Evolutionary conservation across 2,797 vertebrate species (phyloP).

Genomic region (Lepus oiostolus): DNA sequence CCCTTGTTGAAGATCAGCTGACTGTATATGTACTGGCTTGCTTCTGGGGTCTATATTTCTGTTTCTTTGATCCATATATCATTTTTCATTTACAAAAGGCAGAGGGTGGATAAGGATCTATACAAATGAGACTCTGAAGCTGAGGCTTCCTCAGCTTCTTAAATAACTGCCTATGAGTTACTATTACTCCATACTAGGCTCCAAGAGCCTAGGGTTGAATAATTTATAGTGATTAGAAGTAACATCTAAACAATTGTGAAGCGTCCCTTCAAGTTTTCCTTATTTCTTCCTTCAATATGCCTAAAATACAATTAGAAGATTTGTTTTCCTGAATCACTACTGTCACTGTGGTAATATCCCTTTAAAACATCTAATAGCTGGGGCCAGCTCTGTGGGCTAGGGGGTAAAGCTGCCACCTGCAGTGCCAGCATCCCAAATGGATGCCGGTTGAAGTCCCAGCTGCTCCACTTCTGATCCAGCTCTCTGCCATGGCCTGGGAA

Average conservation of each 20-base stretch:
- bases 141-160: conserved; percentile 42
- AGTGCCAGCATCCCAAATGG: too few species aligned
- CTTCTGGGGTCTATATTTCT: background rate
- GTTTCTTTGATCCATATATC: background rate
- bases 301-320: background rate
- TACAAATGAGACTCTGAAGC: background rate
- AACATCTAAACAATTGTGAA: conserved; percentile 38
- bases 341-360: background rate
- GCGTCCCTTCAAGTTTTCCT: background rate
- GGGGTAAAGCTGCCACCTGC: too few species aligned
- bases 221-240: conserved; percentile 50
- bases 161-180: conserved; percentile 50
- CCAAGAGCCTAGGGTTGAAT: conserved; percentile 38
- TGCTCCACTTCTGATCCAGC: too few species aligned
- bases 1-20: background rate
- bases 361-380: conserved; percentile 5
- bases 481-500: too few species aligned
- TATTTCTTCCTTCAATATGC: conserved; percentile 19
- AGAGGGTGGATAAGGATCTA: background rate
- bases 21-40: background rate
- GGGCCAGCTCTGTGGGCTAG: too few species aligned
- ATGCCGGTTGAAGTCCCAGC: too few species aligned
- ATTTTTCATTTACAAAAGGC: conserved; percentile 3
- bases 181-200: background rate
- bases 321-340: conserved; percentile 23